Evolutionary conservation across 2,888 invertebrate genomes (phyloP).

Genomic region (Apeira syringaria): DNA sequence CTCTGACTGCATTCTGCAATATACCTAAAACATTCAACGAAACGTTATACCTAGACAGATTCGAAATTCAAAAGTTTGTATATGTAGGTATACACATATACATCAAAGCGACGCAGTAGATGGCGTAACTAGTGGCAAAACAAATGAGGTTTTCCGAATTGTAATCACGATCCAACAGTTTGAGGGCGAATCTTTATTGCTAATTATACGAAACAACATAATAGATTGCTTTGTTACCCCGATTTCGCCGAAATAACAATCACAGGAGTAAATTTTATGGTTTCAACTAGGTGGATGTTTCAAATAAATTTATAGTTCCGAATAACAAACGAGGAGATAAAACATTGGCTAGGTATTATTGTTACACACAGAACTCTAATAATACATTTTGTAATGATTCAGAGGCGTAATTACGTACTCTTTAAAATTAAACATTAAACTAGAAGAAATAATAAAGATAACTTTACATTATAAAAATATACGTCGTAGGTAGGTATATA

Average conservation of each 20-base stretch:
- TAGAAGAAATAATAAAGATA: too few relatives aligned
- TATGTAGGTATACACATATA: too few relatives aligned
- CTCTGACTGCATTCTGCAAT: not conserved
- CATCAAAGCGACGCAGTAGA: conserved; percentile 47
- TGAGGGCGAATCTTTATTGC: conserved; percentile 44
- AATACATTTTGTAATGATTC: conserved; percentile 11
- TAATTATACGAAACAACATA: conserved; percentile 53
- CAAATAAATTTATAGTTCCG: conserved; percentile 15
- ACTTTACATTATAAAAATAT: too few relatives aligned
- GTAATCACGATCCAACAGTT: conserved; percentile 30
- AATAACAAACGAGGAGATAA: conserved; percentile 17
- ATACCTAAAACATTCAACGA: conserved; percentile 1
- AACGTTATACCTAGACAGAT: not conserved
- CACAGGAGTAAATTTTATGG: conserved; percentile 25
- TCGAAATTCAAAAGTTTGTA: conserved; percentile 16
- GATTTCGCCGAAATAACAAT: conserved; percentile 46
- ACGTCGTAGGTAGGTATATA: too few relatives aligned
- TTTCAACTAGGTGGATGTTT: conserved; percentile 11
- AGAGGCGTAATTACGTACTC: conserved; percentile 8
- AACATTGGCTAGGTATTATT: conserved; percentile 13
- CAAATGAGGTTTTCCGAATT: conserved; percentile 43
- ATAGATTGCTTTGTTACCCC: conserved; percentile 53
- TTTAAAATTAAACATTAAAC: too few relatives aligned
- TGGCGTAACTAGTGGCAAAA: conserved; percentile 64
- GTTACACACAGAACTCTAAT: conserved; percentile 9